phyloP scores from a whole-genome alignment of 1,140 invertebrate genomes.

The Aphelenchoides avenae region DNA sequence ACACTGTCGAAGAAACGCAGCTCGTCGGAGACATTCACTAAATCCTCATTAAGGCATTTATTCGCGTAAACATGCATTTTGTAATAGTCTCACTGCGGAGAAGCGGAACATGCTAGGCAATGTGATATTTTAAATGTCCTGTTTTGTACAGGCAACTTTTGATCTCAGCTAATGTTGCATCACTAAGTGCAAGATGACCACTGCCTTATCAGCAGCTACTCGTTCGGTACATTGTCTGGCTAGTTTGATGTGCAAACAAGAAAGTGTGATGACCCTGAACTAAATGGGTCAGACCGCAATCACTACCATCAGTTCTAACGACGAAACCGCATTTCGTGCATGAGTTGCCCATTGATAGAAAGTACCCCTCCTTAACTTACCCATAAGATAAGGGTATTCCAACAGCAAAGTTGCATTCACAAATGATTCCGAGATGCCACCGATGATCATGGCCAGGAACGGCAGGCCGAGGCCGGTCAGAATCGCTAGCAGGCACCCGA shows the following conservation, averaged over 20 bases:
- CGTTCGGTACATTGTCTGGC: too few species aligned
- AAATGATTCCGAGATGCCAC: conserved; percentile 27
- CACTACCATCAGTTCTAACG: background rate
- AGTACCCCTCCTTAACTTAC: conserved; percentile 8
- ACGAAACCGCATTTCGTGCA: conserved; percentile 5
- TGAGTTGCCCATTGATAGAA: background rate
- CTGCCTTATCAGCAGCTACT: too few species aligned
- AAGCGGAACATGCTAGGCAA: too few species aligned
- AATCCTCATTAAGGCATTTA: too few species aligned
- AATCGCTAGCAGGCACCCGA: conserved; percentile 34
- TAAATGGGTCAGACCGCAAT: too few species aligned
- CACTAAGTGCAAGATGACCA: too few species aligned
- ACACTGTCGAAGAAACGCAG: conserved; percentile 8
- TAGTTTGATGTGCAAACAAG: too few species aligned
- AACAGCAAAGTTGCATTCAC: conserved; percentile 32
- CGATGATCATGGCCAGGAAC: conserved; percentile 41
- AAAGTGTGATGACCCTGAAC: too few species aligned
- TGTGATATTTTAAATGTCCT: too few species aligned
- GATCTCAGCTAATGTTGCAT: too few species aligned
- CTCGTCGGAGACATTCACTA: conserved; percentile 22
- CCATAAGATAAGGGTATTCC: conserved; percentile 7
- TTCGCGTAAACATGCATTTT: conserved; percentile 6
- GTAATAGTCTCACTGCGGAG: too few species aligned
- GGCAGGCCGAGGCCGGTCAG: conserved; percentile 34
- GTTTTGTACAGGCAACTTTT: too few species aligned